A percentile compares a stretch with the other conserved stretches of the same genome.
These are phyloP conservation scores for Cheilinus undulatus DNA, from an alignment of 2,113 vertebrate genomes.

Conservation along the genomic window DNA sequence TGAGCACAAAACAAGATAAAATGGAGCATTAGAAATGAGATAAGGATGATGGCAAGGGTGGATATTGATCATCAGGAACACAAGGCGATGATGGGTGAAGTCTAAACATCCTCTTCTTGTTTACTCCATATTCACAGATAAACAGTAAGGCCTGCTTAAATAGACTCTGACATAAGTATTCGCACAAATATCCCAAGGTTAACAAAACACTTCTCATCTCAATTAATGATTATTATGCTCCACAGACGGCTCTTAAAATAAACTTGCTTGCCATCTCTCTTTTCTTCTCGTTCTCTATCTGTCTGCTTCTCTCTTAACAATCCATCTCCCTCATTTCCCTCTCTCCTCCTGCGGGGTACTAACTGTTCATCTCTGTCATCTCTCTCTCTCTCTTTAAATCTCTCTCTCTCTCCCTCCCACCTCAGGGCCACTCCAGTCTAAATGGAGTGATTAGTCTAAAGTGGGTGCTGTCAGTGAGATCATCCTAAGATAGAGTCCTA, in stretches of 20 bases:
- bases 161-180: slow-evolving; percentile 36
- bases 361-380: slow-evolving; percentile 85
- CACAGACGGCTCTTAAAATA: slow-evolving; percentile 43
- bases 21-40: no score
- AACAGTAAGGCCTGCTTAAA: slow-evolving; percentile 22
- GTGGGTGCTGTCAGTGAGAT: slow-evolving; percentile 95
- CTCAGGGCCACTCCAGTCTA: slow-evolving; percentile 92
- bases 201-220: slow-evolving; percentile 51
- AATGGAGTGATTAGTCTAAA: slow-evolving; percentile 97
- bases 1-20: no score
- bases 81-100: no score
- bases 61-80: no score
- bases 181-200: slow-evolving; percentile 57
- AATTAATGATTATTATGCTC: slow-evolving; percentile 50
- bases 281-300: slow-evolving; percentile 9
- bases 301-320: slow-evolving; percentile 12
- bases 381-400: slow-evolving; percentile 76
- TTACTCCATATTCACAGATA: no score
- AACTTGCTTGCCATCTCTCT: slow-evolving; percentile 43
- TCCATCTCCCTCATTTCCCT: slow-evolving; percentile 53
- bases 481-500: slow-evolving; percentile 96
- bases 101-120: no score
- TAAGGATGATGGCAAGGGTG: no score
- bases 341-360: slow-evolving; percentile 75
- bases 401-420: slow-evolving; percentile 75